Evolutionary conservation across 2,113 vertebrate genomes (phyloP).

Genomic region (Cettia cetti): DNA sequence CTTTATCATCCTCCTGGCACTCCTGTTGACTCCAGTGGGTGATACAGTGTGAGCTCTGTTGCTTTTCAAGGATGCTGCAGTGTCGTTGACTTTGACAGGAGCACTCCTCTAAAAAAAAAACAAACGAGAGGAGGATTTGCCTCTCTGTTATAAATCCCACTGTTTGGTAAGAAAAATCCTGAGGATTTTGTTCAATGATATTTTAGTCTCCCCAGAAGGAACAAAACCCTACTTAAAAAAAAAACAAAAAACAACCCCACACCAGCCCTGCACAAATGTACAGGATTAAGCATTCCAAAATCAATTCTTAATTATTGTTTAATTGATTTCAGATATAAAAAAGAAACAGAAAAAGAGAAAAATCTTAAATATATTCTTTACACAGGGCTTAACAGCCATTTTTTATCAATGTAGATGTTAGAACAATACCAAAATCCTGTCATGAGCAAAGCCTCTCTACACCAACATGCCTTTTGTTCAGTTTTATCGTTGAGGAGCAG

Average conservation of each 20-base stretch:
- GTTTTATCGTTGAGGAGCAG: background rate
- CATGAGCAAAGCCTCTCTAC: background rate
- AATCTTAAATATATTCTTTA: background rate
- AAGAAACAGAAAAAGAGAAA: background rate
- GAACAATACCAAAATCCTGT: slow-evolving; percentile 10
- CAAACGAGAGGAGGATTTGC: background rate
- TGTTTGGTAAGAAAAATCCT: background rate
- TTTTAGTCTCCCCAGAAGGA: background rate
- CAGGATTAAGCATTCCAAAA: background rate
- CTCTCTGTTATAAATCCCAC: background rate
- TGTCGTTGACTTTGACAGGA: background rate
- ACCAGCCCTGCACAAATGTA: background rate
- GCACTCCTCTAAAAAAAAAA: background rate
- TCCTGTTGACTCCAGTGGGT: slow-evolving; percentile 1
- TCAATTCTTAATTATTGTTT: slow-evolving; percentile 42
- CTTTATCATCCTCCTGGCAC: background rate
- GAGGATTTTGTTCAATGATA: slow-evolving; percentile 6
- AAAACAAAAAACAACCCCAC: background rate
- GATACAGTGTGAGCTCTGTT: background rate
- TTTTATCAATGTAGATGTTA: slow-evolving; percentile 34
- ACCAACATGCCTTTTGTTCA: background rate
- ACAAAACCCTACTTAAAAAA: background rate
- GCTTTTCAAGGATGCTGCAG: slow-evolving; percentile 16
- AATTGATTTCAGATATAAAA: slow-evolving; percentile 39
- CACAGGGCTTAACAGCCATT: background rate